These are phyloP conservation scores for Thalassoma bifasciatum DNA, from an alignment of 2,113 vertebrate genomes.

Conservation along the genomic window DNA sequence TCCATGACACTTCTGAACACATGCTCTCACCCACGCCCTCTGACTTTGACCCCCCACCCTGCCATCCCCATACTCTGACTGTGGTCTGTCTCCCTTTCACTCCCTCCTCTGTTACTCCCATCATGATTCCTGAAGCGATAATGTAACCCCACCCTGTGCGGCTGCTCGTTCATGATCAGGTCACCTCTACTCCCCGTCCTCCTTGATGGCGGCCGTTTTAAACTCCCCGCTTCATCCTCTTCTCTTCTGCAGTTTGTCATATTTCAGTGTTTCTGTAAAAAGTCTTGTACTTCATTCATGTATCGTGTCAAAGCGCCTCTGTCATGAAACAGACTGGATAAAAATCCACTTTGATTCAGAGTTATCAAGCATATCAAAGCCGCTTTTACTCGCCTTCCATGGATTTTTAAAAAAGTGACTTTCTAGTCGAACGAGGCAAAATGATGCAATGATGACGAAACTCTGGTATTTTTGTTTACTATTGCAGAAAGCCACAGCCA, in stretches of 20 bases:
- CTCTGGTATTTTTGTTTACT: conserved; percentile 1
- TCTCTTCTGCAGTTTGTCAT: conserved; percentile 37
- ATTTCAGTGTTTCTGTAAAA: too few relatives aligned
- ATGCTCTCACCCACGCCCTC: neutral
- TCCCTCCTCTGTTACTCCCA: conserved; percentile 10
- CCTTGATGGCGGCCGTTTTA: conserved; percentile 2
- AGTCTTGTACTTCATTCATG: neutral
- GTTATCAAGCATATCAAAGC: neutral
- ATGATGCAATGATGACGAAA: conserved; percentile 19
- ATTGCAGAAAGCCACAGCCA: conserved; percentile 2
- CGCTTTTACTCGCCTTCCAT: neutral
- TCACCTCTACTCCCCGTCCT: conserved; percentile 26
- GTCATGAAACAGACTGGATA: neutral
- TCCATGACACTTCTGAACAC: conserved; percentile 29
- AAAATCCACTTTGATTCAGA: neutral
- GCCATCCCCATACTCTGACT: neutral
- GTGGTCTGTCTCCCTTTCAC: neutral
- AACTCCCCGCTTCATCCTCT: conserved; percentile 26
- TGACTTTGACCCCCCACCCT: conserved; percentile 4
- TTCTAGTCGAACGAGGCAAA: neutral
- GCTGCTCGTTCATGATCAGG: neutral
- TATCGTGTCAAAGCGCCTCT: neutral
- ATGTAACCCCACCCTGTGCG: neutral
- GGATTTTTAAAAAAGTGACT: neutral
- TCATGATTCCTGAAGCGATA: neutral